Evolutionary conservation across 2,888 invertebrate species (phyloP).

Genomic region (Caenorhabditis sp.): DNA sequence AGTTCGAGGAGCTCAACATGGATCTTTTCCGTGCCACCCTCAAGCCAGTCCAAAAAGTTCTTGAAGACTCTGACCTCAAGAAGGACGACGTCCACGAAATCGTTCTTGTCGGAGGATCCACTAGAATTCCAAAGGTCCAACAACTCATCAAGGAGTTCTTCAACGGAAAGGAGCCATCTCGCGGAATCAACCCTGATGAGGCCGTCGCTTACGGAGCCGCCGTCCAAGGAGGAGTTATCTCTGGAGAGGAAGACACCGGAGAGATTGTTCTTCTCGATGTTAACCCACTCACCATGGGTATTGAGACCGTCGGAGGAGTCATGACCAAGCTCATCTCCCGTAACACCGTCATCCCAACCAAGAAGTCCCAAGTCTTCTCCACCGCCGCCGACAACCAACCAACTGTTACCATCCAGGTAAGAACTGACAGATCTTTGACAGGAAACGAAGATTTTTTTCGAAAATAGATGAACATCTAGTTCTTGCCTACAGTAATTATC

Average conservation of each 20-base stretch:
- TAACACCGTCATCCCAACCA: constrained; percentile 99
- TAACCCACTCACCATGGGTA: constrained; percentile 98
- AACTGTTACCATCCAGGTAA: constrained; percentile 95
- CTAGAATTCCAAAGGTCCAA: constrained; percentile 97
- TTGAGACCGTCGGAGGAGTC: constrained; percentile 99
- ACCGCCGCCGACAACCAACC: constrained; percentile 99
- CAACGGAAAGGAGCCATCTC: constrained; percentile 96
- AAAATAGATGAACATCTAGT: constrained; percentile 18
- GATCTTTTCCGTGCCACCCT: constrained; percentile 90
- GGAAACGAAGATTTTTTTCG: neutral
- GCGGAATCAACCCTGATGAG: constrained; percentile 89
- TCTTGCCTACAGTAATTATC: constrained; percentile 73
- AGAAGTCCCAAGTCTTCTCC: constrained; percentile 99
- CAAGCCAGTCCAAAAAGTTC: constrained; percentile 92
- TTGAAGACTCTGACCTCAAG: constrained; percentile 98
- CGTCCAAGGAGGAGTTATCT: constrained; percentile 97
- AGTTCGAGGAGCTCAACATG: constrained; percentile 87
- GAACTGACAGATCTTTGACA: constrained; percentile 23
- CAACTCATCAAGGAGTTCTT: constrained; percentile 88
- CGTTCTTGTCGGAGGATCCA: constrained; percentile 98
- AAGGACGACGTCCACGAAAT: constrained; percentile 99
- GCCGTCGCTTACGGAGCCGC: constrained; percentile 96
- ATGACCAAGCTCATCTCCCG: constrained; percentile 99
- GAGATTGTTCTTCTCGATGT: constrained; percentile 97
- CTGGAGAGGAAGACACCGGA: constrained; percentile 92